Evolutionary conservation across 2,113 vertebrate genomes (phyloP).

Genomic region (Carassius auratus): DNA sequence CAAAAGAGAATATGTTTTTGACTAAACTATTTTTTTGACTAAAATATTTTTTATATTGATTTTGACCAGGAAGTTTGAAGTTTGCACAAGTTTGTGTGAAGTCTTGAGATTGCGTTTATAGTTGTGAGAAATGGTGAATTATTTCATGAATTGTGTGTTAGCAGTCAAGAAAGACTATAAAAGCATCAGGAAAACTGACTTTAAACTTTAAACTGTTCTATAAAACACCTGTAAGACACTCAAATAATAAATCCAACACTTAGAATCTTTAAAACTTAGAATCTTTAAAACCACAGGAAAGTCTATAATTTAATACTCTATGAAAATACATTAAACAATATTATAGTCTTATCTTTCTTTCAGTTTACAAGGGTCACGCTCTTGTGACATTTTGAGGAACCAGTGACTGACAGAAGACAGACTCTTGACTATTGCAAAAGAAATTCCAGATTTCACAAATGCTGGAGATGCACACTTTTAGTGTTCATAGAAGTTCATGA

Average conservation of each 20-base stretch:
- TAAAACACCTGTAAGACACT: neutral
- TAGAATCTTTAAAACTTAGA: neutral
- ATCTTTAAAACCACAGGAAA: neutral
- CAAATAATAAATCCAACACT: neutral
- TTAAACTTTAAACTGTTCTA: neutral
- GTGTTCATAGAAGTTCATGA: neutral
- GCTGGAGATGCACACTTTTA: slow-evolving; percentile 1
- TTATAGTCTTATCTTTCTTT: neutral
- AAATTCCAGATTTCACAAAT: slow-evolving; percentile 31
- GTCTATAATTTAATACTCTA: neutral
- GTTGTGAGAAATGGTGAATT: too few relatives aligned
- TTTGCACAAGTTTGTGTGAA: too few relatives aligned
- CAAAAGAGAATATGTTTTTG: too few relatives aligned
- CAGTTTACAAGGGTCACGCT: neutral
- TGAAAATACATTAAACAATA: neutral
- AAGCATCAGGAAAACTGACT: neutral
- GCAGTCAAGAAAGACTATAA: too few relatives aligned
- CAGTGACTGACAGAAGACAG: neutral
- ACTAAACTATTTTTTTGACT: too few relatives aligned
- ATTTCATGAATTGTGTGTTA: too few relatives aligned
- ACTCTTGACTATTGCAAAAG: neutral
- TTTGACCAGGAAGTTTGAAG: too few relatives aligned
- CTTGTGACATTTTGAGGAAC: slow-evolving; percentile 18
- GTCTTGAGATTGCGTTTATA: too few relatives aligned
- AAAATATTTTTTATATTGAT: too few relatives aligned